Evolutionary conservation across 2,113 vertebrate species (phyloP), one percentile per base, ranked within the genome.

Genomic region (Hemiscyllium ocellatum): DNA sequence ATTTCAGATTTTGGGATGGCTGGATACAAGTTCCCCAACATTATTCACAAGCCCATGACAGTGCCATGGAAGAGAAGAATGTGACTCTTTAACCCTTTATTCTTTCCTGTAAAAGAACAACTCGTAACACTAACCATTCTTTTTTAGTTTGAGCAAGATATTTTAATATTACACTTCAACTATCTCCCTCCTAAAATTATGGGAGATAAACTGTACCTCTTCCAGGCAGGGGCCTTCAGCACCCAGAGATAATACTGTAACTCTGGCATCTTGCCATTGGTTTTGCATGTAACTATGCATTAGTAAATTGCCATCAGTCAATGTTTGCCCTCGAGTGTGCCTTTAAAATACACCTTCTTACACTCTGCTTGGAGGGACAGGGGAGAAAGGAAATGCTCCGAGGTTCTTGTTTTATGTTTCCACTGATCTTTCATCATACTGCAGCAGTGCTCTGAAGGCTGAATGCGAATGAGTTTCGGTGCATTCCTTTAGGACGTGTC

Each of bases 401-500:
- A 96, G 96, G 96, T 96, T 96, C 96, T 96, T 91, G 96, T 96
- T 97, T 97, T 96, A 97, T 96, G 97, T 97, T 91, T 80, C 83
- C 47, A 86, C 94, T 42, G 96, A 96, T 97, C 96, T 97, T 52
- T 24, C 78, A 96, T 96, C 95, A 78, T 76, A 69, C 76, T 69
- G 97, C 96, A 96, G 97, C 97, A 96, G 26, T n/a, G 97, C 97
- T 97, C 76, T 97, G 97, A 97, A 97, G 97, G 96, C 95, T 97
- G 97, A 97, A 98, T 97, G 97, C 95, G 96, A 98, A 98, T 97
- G 97, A 97, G 97, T 76, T 96, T 95, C 96, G 95, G 97, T 96
- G 12, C 96, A 20, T 97, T 97, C 97, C 97, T 96, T 95, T 96
- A 96, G 97, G 97, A 97, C 96, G 65, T 93, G 97, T 96, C 97